phyloP scores from a whole-genome alignment of 2,888 invertebrate genomes.

The Stratiomys singularior region DNA sequence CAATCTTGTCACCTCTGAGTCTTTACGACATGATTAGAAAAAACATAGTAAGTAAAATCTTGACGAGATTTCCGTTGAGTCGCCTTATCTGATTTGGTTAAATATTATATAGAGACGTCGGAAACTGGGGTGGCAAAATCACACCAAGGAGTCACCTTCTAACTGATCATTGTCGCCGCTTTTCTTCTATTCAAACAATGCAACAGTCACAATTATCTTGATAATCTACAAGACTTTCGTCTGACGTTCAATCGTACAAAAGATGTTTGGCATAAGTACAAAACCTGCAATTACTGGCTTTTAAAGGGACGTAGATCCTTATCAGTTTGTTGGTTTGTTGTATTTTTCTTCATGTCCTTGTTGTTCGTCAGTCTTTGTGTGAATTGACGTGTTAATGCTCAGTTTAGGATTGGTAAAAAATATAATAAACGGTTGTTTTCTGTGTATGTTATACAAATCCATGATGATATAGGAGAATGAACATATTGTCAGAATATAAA shows the following conservation, averaged over 20 bases:
- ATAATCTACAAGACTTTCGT: slow-evolving; percentile 25
- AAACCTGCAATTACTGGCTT: slow-evolving; percentile 44
- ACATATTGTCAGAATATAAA: no score
- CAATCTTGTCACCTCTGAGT: slow-evolving; percentile 36
- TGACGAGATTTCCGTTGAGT: slow-evolving; percentile 38
- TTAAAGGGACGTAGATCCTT: slow-evolving; percentile 30
- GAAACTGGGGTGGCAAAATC: slow-evolving; percentile 45
- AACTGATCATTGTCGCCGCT: slow-evolving; percentile 40
- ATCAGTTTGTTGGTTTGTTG: slow-evolving; percentile 14
- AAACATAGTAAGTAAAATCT: background rate
- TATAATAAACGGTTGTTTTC: no score
- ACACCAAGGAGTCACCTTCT: slow-evolving; percentile 42
- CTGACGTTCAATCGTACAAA: slow-evolving; percentile 13
- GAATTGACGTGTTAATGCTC: no score
- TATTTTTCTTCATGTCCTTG: background rate
- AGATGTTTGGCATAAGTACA: slow-evolving; percentile 35
- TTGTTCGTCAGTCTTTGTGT: no score
- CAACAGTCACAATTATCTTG: slow-evolving; percentile 39
- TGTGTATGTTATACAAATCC: no score
- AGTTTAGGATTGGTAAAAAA: no score
- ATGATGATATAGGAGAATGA: no score
- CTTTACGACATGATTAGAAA: background rate
- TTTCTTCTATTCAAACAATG: slow-evolving; percentile 20
- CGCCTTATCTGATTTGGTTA: slow-evolving; percentile 38
- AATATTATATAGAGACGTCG: slow-evolving; percentile 33